phyloP scores from a whole-genome alignment of 1,140 invertebrate genomes.

The Atta colombica region DNA sequence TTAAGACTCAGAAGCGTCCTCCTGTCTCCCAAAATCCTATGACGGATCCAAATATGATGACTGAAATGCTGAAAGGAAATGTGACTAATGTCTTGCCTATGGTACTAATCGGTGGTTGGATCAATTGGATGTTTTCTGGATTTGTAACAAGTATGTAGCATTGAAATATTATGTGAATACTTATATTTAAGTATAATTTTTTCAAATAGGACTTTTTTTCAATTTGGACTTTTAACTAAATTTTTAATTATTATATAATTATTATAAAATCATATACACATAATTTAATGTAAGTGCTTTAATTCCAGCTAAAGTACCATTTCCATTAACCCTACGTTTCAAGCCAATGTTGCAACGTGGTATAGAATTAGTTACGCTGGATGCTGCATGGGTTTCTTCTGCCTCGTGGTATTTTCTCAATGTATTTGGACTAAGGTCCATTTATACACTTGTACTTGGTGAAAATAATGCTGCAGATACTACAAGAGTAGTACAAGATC shows the following conservation, averaged over 20 bases:
- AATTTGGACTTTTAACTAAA: not conserved
- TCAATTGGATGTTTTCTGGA: conserved; percentile 99
- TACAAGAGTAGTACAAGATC: conserved; percentile 98
- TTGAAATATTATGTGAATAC: not conserved
- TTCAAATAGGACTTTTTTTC: not conserved
- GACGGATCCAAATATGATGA: conserved; percentile 99
- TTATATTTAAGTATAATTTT: conserved; percentile 4
- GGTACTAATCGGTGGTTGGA: conserved; percentile 99
- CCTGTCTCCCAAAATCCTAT: conserved; percentile 96
- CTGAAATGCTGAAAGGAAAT: conserved; percentile 99
- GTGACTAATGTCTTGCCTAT: conserved; percentile 99
- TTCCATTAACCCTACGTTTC: conserved; percentile 98
- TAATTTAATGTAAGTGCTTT: conserved; percentile 31
- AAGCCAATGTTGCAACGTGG: conserved; percentile 99
- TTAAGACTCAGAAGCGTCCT: conserved; percentile 95
- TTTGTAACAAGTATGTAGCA: conserved; percentile 96
- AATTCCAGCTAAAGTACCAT: conserved; percentile 97
- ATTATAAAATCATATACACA: not conserved
- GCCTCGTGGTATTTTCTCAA: conserved; percentile 99
- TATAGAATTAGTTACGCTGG: conserved; percentile 97
- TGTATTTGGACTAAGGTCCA: conserved; percentile 99
- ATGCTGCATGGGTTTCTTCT: conserved; percentile 99
- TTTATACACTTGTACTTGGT: conserved; percentile 98
- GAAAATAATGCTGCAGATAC: conserved; percentile 99
- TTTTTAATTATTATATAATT: not conserved